Evolutionary conservation across 1,140 invertebrate species (phyloP), one percentile per base, ranked within the genome.

Genomic region (Xylocopa sonorina): DNA sequence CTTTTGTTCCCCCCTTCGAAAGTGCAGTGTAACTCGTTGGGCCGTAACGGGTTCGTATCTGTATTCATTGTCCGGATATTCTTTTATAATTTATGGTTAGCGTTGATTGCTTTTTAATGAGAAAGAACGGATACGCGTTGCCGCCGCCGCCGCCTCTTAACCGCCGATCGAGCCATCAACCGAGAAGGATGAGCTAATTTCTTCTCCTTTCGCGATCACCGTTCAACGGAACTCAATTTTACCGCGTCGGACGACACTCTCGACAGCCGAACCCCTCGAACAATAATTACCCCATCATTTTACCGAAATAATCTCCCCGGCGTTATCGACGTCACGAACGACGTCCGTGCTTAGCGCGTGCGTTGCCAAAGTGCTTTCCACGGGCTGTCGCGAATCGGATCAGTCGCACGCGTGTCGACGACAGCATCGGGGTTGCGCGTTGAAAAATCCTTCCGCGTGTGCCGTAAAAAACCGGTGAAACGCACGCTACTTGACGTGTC

Each of bases 401-500:
- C 74, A 48, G 69, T 77, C 53, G 53, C 64, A 41, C 51, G 63
- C 27, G 66, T 62, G 75, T 62, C 67, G 75, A 18, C 68, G 55
- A 78, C 75, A 78, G 75, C n/a, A 51, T 71, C 68, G 24, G 55
- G n/a, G 29, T 34, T 58, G 29, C 55, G 14, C 27, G 32, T 43
- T 50, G 67, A 71, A 71, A 60, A 71, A 60, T 71, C 75, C 66
- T 43, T 71, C 12, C 10, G 29, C 27, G 63, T 38, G 38, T 38
- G 38, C 9, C 3, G 3, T 43, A 53, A 69, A 68, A 41, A n/a
- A 75, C n/a, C 60, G 10, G 46, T 43, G 41, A 18, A n/a, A 12
- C 24, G 66, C 41, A 68, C 12, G 55, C 75, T 60, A 46, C 55
- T 78, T n/a, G 67, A 78, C 75, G 55, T 43, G 75, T 77, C 74